Conservation (phyloP, 2,797 vertebrate species). For the Tachyglossus aculeatus region DNA sequence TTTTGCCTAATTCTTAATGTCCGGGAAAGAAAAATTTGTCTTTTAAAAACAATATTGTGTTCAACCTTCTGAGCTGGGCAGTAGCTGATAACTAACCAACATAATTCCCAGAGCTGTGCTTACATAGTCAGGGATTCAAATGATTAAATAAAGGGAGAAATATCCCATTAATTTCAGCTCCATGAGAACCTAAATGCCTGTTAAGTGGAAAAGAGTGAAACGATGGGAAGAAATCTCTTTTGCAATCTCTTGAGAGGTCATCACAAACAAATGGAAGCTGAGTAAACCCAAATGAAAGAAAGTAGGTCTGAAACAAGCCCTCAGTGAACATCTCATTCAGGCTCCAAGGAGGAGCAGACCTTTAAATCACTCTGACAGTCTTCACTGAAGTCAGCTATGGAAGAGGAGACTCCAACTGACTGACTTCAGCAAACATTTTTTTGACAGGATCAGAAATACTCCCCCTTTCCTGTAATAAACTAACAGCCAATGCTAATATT, state of each 20-base stretch:
- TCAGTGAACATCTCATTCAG: neutral
- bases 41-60: neutral
- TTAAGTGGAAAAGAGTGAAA: slow-evolving; percentile 39
- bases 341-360: neutral
- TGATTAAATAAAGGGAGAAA: slow-evolving; percentile 38
- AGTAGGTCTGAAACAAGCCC: neutral
- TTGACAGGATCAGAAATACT: neutral
- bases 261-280: slow-evolving; percentile 18
- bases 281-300: slow-evolving; percentile 25
- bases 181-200: slow-evolving; percentile 45
- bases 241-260: slow-evolving; percentile 45
- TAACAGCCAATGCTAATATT: neutral
- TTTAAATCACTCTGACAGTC: neutral
- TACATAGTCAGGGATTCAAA: slow-evolving; percentile 46
- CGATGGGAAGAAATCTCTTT: slow-evolving; percentile 45
- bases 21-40: neutral
- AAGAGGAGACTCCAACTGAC: neutral
- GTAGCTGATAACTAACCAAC: slow-evolving; percentile 24
- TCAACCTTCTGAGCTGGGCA: neutral
- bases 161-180: slow-evolving; percentile 37
- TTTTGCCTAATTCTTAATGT: neutral
- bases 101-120: slow-evolving; percentile 46
- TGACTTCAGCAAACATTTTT: neutral
- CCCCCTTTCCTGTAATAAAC: neutral
- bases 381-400: neutral